phyloP scores from a whole-genome alignment of 2,888 invertebrate genomes.

The Gibbula magus region DNA sequence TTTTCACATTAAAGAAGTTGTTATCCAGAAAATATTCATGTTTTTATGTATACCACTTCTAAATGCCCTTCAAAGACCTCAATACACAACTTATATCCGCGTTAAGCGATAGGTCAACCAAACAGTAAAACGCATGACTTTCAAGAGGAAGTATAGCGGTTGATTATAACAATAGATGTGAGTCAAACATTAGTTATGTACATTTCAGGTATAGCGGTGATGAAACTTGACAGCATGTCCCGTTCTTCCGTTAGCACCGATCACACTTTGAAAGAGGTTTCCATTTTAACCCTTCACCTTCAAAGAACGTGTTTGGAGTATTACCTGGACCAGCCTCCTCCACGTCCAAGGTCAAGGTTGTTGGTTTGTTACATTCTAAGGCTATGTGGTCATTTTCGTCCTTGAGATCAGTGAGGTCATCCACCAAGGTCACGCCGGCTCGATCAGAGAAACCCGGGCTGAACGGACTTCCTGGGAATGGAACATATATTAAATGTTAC shows the following conservation, averaged over 20 bases:
- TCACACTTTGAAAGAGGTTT: too few species aligned
- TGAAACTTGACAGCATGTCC: background rate
- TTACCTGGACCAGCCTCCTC: constrained; percentile 88
- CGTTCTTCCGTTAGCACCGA: background rate
- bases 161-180: background rate
- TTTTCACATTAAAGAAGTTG: too few species aligned
- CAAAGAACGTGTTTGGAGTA: background rate
- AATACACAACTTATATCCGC: too few species aligned
- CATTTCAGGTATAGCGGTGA: too few species aligned
- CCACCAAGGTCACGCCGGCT: constrained; percentile 83
- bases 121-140: too few species aligned
- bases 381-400: constrained; percentile 80
- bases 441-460: constrained; percentile 86
- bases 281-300: background rate
- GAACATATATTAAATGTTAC: too few species aligned
- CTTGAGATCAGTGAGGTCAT: constrained; percentile 88
- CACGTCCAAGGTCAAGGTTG: constrained; percentile 86
- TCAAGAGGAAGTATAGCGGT: too few species aligned
- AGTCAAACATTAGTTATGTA: background rate
- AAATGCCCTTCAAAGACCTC: too few species aligned
- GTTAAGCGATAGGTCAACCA: too few species aligned
- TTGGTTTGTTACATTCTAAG: constrained; percentile 76
- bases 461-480: constrained; percentile 85
- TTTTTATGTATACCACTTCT: too few species aligned
- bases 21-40: too few species aligned